Evolutionary conservation across 2,797 vertebrate genomes (phyloP).

Genomic region (Periophthalmus magnuspinnatus): DNA sequence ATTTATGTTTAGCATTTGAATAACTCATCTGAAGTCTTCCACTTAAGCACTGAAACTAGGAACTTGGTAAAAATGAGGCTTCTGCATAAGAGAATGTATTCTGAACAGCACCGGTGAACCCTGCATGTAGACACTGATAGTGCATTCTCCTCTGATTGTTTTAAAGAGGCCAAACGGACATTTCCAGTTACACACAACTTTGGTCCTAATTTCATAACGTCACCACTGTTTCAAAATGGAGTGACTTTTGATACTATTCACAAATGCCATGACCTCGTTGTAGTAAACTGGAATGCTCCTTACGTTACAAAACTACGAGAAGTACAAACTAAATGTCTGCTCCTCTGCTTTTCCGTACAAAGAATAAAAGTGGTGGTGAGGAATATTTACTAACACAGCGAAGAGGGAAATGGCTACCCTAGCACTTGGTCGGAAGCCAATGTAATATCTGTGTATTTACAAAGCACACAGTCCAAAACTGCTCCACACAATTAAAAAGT

Average conservation of each 20-base stretch:
- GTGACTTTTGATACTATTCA: background rate
- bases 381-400: constrained; percentile 23
- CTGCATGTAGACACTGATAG: constrained; percentile 16
- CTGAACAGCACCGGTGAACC: constrained; percentile 34
- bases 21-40: background rate
- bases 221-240: background rate
- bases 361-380: constrained; percentile 28
- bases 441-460: constrained; percentile 44
- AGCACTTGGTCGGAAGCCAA: constrained; percentile 50
- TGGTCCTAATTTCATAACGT: background rate
- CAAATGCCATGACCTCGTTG: background rate
- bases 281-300: constrained; percentile 12
- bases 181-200: constrained; percentile 23
- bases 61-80: constrained; percentile 2
- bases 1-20: background rate
- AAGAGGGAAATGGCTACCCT: constrained; percentile 40
- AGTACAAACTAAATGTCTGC: constrained; percentile 16
- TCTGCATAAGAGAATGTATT: background rate
- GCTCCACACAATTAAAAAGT: constrained; percentile 28
- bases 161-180: constrained; percentile 21
- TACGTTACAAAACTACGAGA: constrained; percentile 44
- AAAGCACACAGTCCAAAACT: constrained; percentile 37
- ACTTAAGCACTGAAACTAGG: background rate
- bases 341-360: constrained; percentile 30
- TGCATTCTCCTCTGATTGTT: constrained; percentile 35